Base-by-base conservation (phyloP, 1,140 invertebrate genomes). In the Atta cephalotes region DNA sequence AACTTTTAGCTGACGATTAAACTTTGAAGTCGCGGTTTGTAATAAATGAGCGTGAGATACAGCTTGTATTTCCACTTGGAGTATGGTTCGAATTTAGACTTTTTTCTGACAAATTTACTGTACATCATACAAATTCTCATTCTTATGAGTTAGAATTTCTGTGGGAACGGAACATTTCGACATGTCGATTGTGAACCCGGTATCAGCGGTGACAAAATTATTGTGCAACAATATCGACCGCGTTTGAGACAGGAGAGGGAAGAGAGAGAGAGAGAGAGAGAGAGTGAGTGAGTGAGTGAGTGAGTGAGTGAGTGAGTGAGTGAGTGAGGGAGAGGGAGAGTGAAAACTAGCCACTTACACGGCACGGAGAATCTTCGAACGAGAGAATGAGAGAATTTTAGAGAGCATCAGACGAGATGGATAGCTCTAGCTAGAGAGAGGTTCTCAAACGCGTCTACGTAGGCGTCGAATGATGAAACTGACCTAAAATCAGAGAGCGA, bases 381-480 rank as follows among this genome's bases (percentile, higher is more conserved):
- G 68, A 70, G 39, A 45, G 39, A 45, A 45, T 10, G 39, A 45
- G 39, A 12, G 80, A 82, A 62, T 82, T 74, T 82, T 72, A 71
- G 78, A 71, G 65, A 81, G 10, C 66, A 31, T 31, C 31, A 4
- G 21, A 35, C 31, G 66, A 10, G 31, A 31, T 31, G 56, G 25
- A 35, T 51, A 18, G 78, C 39, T 62, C n/a, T 76, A 62, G 56
- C 39, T 84, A 74, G 56, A 74, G 39, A 12, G 70, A 35, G 70
- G 14, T 74, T 84, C 80, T 71, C 10, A 14, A 51, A 21, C 56
- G 70, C 39, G 25, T 84, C n/a, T 49, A n/a, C 28, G 70, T n/a
- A 58, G 84, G 45, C 80, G 71, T 79, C 62, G 79, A 81, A 90
- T 89, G 90, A 91, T 53, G 91, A 91, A 91, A 90, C 72, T 70